Base-by-base conservation (phyloP, 37 sponge, comb jelly and placozoan species). In the Haliclona indistincta region DNA sequence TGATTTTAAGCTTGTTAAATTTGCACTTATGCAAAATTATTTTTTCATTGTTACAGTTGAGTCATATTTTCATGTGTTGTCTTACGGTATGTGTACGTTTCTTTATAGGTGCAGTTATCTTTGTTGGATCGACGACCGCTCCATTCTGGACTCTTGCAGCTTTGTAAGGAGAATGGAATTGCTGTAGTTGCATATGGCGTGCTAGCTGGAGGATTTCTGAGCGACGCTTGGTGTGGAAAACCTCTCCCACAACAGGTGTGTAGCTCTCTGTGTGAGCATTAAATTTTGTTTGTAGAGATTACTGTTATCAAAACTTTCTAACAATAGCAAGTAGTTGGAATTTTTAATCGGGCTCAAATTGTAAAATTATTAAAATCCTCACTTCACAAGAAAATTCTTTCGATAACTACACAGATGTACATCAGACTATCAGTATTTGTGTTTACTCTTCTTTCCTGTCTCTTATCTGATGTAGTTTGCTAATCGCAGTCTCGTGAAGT, bases 181-280 rank as follows among this genome's bases (percentile, higher is more conserved):
- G 28, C 41, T 17, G 56, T 88, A 28, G 38, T 88, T 8, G 73
- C 74, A 7, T 88, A 88, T 81, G 88, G 88, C 4, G 78, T 77
- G 7, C 38, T 88, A 43, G 82, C 82, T 64, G 88, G 88, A 56
- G 88, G 88, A 0, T 77, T 81, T 51, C 82, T 88, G 34, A 77
- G 82, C 33, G 88, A 88, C 38, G 10, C 20, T 0, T 87, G 87
- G 87, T 42, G 80, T 1, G 71, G 71, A 0, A 22, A 70, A 20
- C 44, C 52, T 4, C 4, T 35, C 58, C 60, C 60, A 8, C 6
- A 6, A 8, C 11, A 58, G 13, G 60, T 58, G 28, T n/a, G 28
- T 58, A n/a, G n/a, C n/a, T n/a, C n/a, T n/a, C n/a, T n/a, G n/a
- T n/a, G n/a, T n/a, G n/a, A n/a, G n/a, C n/a, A n/a, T n/a, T n/a